Base-by-base conservation (phyloP, 2,797 vertebrate genomes). In the Acipenser transmontanus region DNA sequence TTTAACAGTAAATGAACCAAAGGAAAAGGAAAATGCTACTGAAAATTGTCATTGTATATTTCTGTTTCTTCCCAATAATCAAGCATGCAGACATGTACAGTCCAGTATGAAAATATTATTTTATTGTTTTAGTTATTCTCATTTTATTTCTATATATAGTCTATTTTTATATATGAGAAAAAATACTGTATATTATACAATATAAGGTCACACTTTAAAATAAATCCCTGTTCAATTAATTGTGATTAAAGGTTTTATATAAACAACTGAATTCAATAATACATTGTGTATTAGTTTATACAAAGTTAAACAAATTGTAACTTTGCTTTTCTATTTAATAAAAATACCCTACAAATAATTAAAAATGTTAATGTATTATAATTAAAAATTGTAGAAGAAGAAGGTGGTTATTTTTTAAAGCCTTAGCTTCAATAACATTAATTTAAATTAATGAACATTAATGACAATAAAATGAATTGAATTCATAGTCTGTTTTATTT, bases 251-350 rank as follows among this genome's bases (percentile, higher is more conserved):
- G 12, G 9, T 7, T 13, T 13, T 13, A n/a, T 57, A n/a, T 13
- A 57, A 7, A n/a, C 12, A 13, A 11, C 12, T 11, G 14, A 7
- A 57, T 2, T n/a, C 11, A 57, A 57, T 11, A 7, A 13, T 11
- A 11, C 12, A 57, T 11, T n/a, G 14, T 57, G 14, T 57, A n/a
- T 9, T 34, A 57, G 12, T 57, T 7, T 11, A n/a, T 57, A 13
- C 14, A 57, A 1, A 2, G 6, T 57, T n/a, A n/a, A n/a, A n/a
- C 9, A 57, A 57, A 57, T 57, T n/a, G 12, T n/a, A 57, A 34
- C 34, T 34, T 34, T 34, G 34, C 34, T 0, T 34, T 34, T 34
- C 91, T 93, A 90, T 90, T 91, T 91, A 84, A 91, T 92, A 84
- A 89, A 89, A 91, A 91, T 88, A 84, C 79, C 84, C 88, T 87